Base-by-base conservation (phyloP, 2,888 invertebrate genomes). In the Calliopum simillimum region DNA sequence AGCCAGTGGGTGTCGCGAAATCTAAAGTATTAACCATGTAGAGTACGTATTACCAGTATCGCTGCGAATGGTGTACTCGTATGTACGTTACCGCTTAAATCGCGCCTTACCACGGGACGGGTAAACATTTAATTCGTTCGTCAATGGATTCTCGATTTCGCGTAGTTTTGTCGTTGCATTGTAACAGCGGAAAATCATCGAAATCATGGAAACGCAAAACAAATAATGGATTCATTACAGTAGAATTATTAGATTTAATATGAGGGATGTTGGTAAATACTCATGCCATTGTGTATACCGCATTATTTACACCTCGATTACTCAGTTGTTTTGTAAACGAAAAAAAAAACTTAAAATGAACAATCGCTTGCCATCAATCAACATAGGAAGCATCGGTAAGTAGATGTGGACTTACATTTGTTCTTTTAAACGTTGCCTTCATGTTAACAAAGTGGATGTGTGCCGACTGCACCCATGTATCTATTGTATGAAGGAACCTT, bases 201-300 rank as follows among this genome's bases (percentile, higher is more conserved):
- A 44, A 25, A 55, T 58, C 47, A 25, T 66, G 23, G 51, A 59
- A 67, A 47, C 46, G 67, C 44, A 67, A 71, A 66, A 62, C 62
- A 71, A 71, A 71, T 69, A 72, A 72, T 51, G 63, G 58, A 68
- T 70, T 72, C 72, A 70, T 72, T 72, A 72, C 72, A 66, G 58
- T 53, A 59, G 67, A 69, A 70, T 72, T 72, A 70, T 62, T 51
- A 58, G 49, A 49, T 47, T 25, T 41, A 58, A 51, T 68, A 69
- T 72, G 56, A 67, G 69, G 72, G 72, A 70, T 63, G 67, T 53
- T 69, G 62, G 61, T 14, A 71, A 66, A 63, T 62, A 72, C 16
- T 41, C 47, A 21, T 56, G n/a, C 56, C 25, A 12, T 25, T n/a
- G 13, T 12, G 12, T 19, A 61, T 3, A 13, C 44, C 56, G 11